Conservation (phyloP, 2,797 vertebrate species). For the Rhinichthys osculus region DNA sequence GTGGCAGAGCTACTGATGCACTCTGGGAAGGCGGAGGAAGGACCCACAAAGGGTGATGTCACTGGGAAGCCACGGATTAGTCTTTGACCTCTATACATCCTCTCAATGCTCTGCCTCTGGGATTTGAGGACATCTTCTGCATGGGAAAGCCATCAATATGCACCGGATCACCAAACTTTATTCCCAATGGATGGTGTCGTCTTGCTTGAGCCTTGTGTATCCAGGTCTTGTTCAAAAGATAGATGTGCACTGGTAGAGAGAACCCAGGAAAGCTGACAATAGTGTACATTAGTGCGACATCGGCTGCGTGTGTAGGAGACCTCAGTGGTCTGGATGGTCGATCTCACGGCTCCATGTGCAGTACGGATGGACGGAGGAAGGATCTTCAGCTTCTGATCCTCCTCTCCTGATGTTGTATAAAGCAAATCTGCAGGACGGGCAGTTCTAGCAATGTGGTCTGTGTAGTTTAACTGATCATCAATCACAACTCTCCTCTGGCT, state of each 20-base stretch:
- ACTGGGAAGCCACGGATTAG: slow-evolving; percentile 52
- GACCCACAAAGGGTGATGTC: slow-evolving; percentile 37
- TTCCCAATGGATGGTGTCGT: slow-evolving; percentile 52
- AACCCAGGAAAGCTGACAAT: slow-evolving; percentile 32
- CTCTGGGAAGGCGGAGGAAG: slow-evolving; percentile 42
- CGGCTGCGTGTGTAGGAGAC: not conserved
- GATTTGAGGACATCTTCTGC: slow-evolving; percentile 75
- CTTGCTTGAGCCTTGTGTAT: slow-evolving; percentile 66
- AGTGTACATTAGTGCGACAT: slow-evolving; percentile 53
- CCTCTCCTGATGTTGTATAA: no score
- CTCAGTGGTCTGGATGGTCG: not conserved
- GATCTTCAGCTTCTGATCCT: not conserved
- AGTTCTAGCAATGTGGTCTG: no score
- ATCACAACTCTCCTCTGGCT: no score
- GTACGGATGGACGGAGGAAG: not conserved
- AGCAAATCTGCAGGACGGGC: no score
- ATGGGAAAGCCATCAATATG: slow-evolving; percentile 79
- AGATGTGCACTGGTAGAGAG: slow-evolving; percentile 70
- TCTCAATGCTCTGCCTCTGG: slow-evolving; percentile 49
- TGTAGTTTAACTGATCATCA: no score
- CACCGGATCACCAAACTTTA: slow-evolving; percentile 70
- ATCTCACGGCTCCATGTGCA: not conserved
- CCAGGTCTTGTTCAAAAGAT: slow-evolving; percentile 78
- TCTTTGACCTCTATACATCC: slow-evolving; percentile 38
- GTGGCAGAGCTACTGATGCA: slow-evolving; percentile 44